Conservation (phyloP, 2,888 invertebrate genomes). For the Ophion costatus region DNA sequence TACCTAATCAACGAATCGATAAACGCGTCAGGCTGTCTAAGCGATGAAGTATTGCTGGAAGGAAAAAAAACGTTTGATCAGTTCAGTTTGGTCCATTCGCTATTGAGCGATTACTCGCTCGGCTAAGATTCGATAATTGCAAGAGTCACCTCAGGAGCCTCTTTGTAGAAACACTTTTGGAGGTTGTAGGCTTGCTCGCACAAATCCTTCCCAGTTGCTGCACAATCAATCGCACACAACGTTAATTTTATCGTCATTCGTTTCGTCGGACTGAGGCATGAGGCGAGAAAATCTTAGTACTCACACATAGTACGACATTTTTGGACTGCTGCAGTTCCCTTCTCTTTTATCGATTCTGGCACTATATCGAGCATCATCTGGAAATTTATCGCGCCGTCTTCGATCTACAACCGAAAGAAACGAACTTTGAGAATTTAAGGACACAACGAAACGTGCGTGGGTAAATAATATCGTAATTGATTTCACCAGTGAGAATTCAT, state of each 20-base stretch:
- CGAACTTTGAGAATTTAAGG: background rate
- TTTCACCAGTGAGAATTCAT: conserved; percentile 71
- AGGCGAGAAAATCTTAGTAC: conserved; percentile 32
- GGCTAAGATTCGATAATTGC: background rate
- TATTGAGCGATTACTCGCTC: background rate
- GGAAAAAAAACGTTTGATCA: conserved; percentile 10
- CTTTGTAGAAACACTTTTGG: conserved; percentile 75
- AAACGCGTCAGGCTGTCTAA: conserved; percentile 41
- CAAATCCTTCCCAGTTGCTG: conserved; percentile 73
- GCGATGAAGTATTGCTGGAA: conserved; percentile 70
- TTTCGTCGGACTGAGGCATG: background rate
- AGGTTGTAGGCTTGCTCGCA: conserved; percentile 75
- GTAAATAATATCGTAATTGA: background rate
- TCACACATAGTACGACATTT: conserved; percentile 67
- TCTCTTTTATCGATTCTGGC: conserved; percentile 65
- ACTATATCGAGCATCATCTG: conserved; percentile 65
- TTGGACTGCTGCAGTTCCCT: conserved; percentile 65
- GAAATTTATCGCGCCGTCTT: conserved; percentile 62
- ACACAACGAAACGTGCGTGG: too few relatives aligned
- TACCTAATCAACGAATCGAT: background rate
- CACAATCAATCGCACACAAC: conserved; percentile 16
- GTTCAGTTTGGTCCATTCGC: background rate
- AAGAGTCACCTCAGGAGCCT: conserved; percentile 74
- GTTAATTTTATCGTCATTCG: background rate
- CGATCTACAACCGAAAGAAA: conserved; percentile 26